Evolutionary conservation across 1,140 invertebrate species (phyloP), one percentile per base, ranked within the genome.

Genomic region (Ladona fulva): DNA sequence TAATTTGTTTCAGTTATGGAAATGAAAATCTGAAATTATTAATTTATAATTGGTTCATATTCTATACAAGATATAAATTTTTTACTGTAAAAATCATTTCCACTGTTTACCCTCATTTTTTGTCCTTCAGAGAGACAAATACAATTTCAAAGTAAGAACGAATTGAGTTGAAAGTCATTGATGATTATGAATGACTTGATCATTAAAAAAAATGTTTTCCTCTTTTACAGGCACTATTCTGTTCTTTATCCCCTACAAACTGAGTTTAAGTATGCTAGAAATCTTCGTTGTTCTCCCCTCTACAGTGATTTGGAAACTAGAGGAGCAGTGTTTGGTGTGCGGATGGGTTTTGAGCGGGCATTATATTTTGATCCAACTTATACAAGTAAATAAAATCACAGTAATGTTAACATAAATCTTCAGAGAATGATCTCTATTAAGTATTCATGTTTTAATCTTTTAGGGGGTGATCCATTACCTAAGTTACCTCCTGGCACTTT

Each of bases 331-430:
- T 95, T 95, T 87, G 92, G 92, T 25, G 92, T 94, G 79, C 92
- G 92, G 82, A 94, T 95, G 91, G 94, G 92, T n/a, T 95, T 94
- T 82, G 94, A 95, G 84, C 85, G 93, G 81, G 91, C 93, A 19
- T 83, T 89, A 19, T 90, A 90, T 82, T 90, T 90, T 80, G 87
- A 89, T 82, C 85, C 87, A 14, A 87, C 87, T 75, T 87, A 87
- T 77, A 84, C 83, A 85, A 83, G 87, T 87, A 83, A 37, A 37
- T 37, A 37, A 5, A 37, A 37, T 37, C 29, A 37, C 8, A 37
- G 29, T 37, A 8, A 1, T 5, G 3, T 37, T 37, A 6, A 76
- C 10, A 5, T 24, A 12, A 11, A 74, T 52, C 37, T 66, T 73
- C n/a, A 77, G 24, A 24, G 75, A 24, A 10, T 29, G 74, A 37